Conservation (phyloP, 2,888 invertebrate species). For the Cylloceria caligata region DNA sequence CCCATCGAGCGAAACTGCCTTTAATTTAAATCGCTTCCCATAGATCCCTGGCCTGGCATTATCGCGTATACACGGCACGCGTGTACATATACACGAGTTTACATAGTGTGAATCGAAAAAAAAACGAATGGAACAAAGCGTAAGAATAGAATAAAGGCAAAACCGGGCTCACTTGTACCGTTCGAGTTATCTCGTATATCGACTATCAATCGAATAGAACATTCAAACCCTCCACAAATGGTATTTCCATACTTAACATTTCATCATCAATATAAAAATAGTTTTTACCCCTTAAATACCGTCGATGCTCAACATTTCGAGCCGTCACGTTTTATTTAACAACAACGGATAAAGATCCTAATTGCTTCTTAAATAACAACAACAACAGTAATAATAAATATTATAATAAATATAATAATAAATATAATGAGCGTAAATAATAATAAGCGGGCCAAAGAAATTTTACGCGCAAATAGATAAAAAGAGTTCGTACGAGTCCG, state of each 20-base stretch:
- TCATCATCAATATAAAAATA: too few relatives aligned
- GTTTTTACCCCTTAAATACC: too few relatives aligned
- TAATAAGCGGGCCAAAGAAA: too few relatives aligned
- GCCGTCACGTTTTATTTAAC: too few relatives aligned
- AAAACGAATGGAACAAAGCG: conserved; percentile 26
- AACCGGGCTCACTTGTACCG: not conserved
- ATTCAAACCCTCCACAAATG: not conserved
- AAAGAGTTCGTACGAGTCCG: too few relatives aligned
- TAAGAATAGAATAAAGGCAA: conserved; percentile 17
- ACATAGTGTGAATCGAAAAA: conserved; percentile 30
- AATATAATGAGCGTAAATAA: too few relatives aligned
- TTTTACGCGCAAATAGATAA: too few relatives aligned
- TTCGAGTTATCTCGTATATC: not conserved
- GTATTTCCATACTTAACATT: not conserved
- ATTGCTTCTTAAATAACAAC: not conserved
- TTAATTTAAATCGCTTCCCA: conserved; percentile 78
- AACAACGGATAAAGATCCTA: too few relatives aligned
- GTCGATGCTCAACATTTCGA: too few relatives aligned
- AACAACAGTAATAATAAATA: not conserved
- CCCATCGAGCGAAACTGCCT: conserved; percentile 70
- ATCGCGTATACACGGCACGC: conserved; percentile 58
- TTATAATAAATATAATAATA: too few relatives aligned
- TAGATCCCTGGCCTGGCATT: conserved; percentile 74
- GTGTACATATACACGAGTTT: conserved; percentile 51
- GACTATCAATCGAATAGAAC: not conserved